Evolutionary conservation across 2,888 invertebrate genomes (phyloP).

Genomic region (Yponomeuta plumbellus): DNA sequence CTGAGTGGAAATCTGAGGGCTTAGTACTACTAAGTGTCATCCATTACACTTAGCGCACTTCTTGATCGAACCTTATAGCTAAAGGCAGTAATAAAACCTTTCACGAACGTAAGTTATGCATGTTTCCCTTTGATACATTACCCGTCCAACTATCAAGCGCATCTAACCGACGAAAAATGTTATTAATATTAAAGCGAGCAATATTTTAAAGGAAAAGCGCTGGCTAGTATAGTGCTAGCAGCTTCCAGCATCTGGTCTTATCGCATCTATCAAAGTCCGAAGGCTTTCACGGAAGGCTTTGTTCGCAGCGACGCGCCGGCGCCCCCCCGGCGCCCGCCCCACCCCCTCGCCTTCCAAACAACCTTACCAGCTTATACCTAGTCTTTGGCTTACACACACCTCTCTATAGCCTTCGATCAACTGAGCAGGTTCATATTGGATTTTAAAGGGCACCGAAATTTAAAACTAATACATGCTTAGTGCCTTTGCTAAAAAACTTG

Average conservation of each 20-base stretch:
- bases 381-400: not conserved
- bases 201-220: slow-evolving; percentile 41
- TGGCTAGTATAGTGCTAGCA: slow-evolving; percentile 45
- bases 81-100: not conserved
- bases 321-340: slow-evolving; percentile 34
- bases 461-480: too few species aligned
- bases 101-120: not conserved
- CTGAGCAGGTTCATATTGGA: too few species aligned
- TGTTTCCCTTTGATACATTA: not conserved
- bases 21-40: too few species aligned
- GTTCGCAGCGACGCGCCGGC: slow-evolving; percentile 46
- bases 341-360: slow-evolving; percentile 27
- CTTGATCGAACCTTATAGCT: too few species aligned
- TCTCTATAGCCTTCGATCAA: not conserved
- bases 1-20: too few species aligned
- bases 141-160: slow-evolving; percentile 15
- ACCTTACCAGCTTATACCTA: slow-evolving; percentile 4
- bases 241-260: slow-evolving; percentile 68
- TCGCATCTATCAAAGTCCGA: slow-evolving; percentile 34
- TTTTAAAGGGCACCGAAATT: too few species aligned
- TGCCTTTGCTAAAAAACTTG: too few species aligned
- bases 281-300: slow-evolving; percentile 72
- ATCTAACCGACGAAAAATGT: slow-evolving; percentile 36
- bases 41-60: not conserved
- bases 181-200: slow-evolving; percentile 20